Conservation (phyloP, 2,797 vertebrate genomes). For the Serranus cabrilla region DNA sequence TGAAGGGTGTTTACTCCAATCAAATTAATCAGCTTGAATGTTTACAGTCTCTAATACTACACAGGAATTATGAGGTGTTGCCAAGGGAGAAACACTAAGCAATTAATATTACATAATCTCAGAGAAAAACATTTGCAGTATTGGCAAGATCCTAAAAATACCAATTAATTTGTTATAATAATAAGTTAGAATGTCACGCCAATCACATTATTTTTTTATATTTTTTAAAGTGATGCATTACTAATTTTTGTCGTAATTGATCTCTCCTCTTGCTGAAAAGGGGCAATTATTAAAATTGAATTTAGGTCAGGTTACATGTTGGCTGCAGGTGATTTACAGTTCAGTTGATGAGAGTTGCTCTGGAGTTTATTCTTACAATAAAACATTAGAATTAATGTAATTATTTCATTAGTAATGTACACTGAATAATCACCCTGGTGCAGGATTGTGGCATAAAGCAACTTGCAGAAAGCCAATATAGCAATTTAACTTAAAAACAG, state of each 20-base stretch:
- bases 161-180: constrained; percentile 7
- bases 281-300: constrained; percentile 1
- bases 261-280: background rate
- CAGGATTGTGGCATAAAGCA: background rate
- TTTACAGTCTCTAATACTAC: constrained; percentile 21
- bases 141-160: constrained; percentile 37
- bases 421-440: background rate
- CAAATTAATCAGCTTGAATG: constrained; percentile 34
- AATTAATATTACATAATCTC: constrained; percentile 31
- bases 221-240: background rate
- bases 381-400: no score
- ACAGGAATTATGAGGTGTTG: constrained; percentile 25
- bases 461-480: background rate
- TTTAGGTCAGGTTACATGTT: background rate
- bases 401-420: background rate
- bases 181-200: background rate
- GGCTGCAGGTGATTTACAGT: constrained; percentile 1
- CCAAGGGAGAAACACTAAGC: constrained; percentile 23
- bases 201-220: background rate
- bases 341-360: background rate
- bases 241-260: background rate
- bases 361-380: background rate
- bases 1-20: constrained; percentile 38
- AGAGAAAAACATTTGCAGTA: constrained; percentile 15
- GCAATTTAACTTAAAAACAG: constrained; percentile 7